A percentile compares a stretch with the other conserved stretches of the same genome.
phyloP scores from a whole-genome alignment of 2,113 vertebrate species.

The Zosterops lateralis region DNA sequence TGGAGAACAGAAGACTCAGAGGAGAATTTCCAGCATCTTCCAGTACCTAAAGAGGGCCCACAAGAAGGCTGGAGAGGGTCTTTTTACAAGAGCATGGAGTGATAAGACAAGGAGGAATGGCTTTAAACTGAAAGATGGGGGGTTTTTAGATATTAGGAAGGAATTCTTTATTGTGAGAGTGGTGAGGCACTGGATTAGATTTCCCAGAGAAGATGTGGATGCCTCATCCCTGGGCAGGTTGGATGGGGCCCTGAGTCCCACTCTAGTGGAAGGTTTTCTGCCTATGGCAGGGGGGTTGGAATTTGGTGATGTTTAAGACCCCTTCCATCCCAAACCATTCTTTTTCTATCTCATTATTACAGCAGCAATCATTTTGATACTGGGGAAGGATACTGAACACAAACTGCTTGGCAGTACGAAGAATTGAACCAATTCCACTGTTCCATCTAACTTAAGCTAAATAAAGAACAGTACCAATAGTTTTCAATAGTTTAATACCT shows the following conservation, averaged over 20 bases:
- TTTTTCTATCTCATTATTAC: neutral
- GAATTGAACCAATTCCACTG: neutral
- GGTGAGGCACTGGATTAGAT: neutral
- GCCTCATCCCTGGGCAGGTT: neutral
- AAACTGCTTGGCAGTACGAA: neutral
- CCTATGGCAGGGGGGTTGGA: neutral
- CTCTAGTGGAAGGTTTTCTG: neutral
- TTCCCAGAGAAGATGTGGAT: neutral
- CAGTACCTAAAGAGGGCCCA: fast-evolving
- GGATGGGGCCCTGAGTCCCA: neutral
- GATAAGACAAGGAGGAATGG: neutral
- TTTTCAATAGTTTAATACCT: neutral
- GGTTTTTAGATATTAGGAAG: neutral
- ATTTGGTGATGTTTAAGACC: neutral
- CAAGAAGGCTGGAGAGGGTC: neutral
- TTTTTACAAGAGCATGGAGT: too few species aligned
- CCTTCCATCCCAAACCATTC: neutral
- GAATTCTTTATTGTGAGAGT: neutral
- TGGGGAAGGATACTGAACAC: neutral
- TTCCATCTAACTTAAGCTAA: neutral
- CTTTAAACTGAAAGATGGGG: neutral
- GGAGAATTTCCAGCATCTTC: fast-evolving
- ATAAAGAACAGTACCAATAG: neutral
- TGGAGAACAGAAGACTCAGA: neutral
- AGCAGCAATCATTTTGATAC: neutral